Evolutionary conservation across 2,888 invertebrate genomes (phyloP).

Genomic region (Artemia sp.): DNA sequence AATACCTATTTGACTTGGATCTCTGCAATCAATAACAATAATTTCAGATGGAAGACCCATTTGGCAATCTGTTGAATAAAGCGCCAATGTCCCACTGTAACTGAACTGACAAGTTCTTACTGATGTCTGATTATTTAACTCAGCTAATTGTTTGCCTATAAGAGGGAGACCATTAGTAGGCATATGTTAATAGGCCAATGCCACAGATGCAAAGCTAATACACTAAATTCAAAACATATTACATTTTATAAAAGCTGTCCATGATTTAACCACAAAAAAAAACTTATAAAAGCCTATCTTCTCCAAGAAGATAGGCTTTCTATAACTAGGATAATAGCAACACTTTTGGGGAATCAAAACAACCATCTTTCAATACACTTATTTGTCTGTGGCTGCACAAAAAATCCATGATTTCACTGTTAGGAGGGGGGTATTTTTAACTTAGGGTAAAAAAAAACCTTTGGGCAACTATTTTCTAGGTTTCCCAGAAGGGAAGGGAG

Average conservation of each 20-base stretch:
- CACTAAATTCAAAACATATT: neutral
- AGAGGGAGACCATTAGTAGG: constrained; percentile 15
- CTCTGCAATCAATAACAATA: constrained; percentile 44
- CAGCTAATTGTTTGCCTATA: constrained; percentile 52
- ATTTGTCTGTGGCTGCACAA: no score
- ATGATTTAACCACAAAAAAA: neutral
- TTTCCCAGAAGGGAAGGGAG: no score
- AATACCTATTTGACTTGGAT: neutral
- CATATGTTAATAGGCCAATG: constrained; percentile 11
- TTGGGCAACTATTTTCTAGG: no score
- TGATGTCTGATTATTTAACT: constrained; percentile 60
- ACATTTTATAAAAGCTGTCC: constrained; percentile 14
- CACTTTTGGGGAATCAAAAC: no score
- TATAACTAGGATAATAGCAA: no score
- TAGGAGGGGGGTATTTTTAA: no score
- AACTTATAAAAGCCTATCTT: no score
- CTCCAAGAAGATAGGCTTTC: no score
- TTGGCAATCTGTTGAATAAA: constrained; percentile 80
- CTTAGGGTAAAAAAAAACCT: no score
- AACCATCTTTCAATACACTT: no score
- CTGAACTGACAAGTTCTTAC: constrained; percentile 83
- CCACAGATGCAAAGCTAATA: neutral
- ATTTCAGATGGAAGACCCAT: constrained; percentile 81
- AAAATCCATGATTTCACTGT: no score
- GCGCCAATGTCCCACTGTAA: constrained; percentile 76